Evolutionary conservation across 2,113 vertebrate species (phyloP), one percentile per base, ranked within the genome.

Genomic region (Coptodon rendalli): DNA sequence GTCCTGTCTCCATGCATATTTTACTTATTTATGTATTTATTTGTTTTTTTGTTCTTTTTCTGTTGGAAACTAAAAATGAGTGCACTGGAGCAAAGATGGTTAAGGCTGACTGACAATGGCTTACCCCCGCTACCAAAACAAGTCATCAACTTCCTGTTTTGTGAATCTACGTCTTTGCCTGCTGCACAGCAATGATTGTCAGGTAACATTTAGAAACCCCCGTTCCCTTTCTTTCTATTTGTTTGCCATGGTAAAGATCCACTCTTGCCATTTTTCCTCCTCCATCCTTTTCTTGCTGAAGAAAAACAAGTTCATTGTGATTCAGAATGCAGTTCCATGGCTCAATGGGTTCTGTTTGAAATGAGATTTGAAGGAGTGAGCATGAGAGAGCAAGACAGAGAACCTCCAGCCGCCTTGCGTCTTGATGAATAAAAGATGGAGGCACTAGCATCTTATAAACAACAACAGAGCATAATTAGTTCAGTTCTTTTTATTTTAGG

Each of bases 391-490:
- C 87, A 87, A 90, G 91, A 89, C 91, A 92, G 86, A 91, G 91
- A 93, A 93, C 86, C 90, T 90, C 87, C 66, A 92, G 87, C 88
- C 59, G 89, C 92, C 87, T 87, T 22, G 89, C 59, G 43, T 90
- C 91, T 82, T 89, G 89, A 96, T 97, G 95, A 96, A 97, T 96
- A 96, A 96, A 96, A 96, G 93, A 96, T 97, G 91, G 86, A 81
- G 63, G 85, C 53, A 82, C 81, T n/a, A 82, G 85, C 57, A 14
- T 89, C 88, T 91, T 91, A 92, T 93, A 93, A 96, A 94, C 95
- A 96, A 96, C 93, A 93, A 93, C 91, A 90, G 80, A 86, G 92
- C 81, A 86, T 95, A 95, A 96, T 96, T 95, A 94, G 93, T 91
- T 95, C 66, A 89, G 85, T 94, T 94, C 82, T 89, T 94, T 92